Base-by-base conservation (phyloP, 1,140 invertebrate genomes). In the Diabrotica virgifera region DNA sequence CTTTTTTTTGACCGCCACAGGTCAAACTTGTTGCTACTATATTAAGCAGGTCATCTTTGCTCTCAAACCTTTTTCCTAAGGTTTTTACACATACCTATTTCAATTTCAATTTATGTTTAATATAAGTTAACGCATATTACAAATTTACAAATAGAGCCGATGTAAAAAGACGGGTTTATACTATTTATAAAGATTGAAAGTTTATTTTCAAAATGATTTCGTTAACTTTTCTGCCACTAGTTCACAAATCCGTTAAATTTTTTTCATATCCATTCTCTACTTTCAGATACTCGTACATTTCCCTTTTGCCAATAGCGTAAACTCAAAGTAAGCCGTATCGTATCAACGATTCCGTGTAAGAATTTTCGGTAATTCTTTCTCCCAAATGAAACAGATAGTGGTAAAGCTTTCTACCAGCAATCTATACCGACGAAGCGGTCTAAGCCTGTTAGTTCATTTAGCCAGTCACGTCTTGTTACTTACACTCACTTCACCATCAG, bases 381-480 rank as follows among this genome's bases (percentile, higher is more conserved):
- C 0, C 37, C 55, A 40, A 40, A 57, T 57, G 36, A 57, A 57
- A 12, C 6, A 36, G 55, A 57, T 36, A 57, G 24, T 36, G 24
- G 36, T 37, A 57, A 57, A 40, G 55, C 55, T 46, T 46, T 57
- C 55, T 55, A 24, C 5, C 6, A 40, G 55, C 55, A 36, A 57
- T 57, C 13, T 55, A 55, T 55, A 46, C 53, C 36, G 35, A 11
- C 55, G n/a, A 36, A 36, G 24, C n/a, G 10, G 24, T 12, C 35
- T 57, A 57, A 57, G 36, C 55, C 55, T 57, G 55, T 57, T 57
- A 57, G 55, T 57, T 57, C 55, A 57, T 57, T 57, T 57, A 37
- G 24, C 36, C 36, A 57, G 55, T 57, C 55, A 57, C 55, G 55
- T 57, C 55, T 12, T 57, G 35, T 57, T 57, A 57, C 24, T 57